A percentile compares a stretch with the other conserved stretches of the same genome.
Evolutionary conservation across 2,888 invertebrate species (phyloP).

Genomic region (Piscicola geometra): DNA sequence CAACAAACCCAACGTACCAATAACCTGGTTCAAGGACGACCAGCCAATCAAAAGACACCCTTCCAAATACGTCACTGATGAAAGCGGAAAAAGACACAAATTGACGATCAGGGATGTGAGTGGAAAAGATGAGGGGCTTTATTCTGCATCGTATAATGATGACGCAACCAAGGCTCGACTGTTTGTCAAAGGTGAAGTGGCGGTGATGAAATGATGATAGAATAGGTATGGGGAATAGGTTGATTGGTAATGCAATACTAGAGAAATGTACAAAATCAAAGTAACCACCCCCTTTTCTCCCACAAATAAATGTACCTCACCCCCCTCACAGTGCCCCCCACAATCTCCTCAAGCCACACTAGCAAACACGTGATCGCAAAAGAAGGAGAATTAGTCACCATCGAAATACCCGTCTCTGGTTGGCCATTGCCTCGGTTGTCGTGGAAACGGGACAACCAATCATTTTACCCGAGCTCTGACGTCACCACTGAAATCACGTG

Average conservation of each 20-base stretch:
- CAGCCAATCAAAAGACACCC: conserved; percentile 37
- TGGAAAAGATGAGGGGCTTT: conserved; percentile 44
- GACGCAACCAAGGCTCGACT: neutral
- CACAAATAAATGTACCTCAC: neutral
- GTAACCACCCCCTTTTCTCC: neutral
- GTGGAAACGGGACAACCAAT: conserved; percentile 42
- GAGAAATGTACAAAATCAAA: neutral
- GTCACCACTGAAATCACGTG: conserved; percentile 42
- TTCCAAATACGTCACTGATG: conserved; percentile 43
- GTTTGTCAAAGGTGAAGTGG: neutral
- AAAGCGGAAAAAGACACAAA: conserved; percentile 39
- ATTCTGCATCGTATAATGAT: conserved; percentile 34
- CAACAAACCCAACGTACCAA: conserved; percentile 33
- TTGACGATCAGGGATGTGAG: conserved; percentile 44
- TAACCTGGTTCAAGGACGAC: conserved; percentile 63
- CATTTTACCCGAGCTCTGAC: conserved; percentile 37
- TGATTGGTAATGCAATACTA: too few species aligned
- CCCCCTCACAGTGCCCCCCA: conserved; percentile 41
- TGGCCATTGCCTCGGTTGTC: conserved; percentile 43
- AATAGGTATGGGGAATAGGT: too few species aligned
- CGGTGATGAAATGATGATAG: too few species aligned
- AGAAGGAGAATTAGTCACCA: conserved; percentile 51
- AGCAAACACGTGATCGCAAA: conserved; percentile 42
- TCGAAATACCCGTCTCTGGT: conserved; percentile 46
- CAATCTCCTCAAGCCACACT: conserved; percentile 39